Evolutionary conservation across 2,113 vertebrate species (phyloP).

Genomic region (Sciurus niger): DNA sequence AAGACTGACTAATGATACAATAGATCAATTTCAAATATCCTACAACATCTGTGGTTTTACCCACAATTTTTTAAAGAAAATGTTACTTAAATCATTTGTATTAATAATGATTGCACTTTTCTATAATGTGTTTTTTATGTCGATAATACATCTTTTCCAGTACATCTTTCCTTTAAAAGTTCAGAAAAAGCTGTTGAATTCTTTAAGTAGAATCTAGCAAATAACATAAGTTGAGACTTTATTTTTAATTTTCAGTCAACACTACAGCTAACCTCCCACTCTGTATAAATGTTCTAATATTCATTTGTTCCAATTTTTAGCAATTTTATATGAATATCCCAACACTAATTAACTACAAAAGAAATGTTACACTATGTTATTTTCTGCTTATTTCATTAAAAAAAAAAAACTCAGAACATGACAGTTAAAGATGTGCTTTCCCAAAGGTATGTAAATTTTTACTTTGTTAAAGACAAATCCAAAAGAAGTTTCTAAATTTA

Average conservation of each 20-base stretch:
- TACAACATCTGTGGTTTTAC: background rate
- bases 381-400: constrained; percentile 53
- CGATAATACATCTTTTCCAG: background rate
- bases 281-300: constrained; percentile 51
- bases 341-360: constrained; percentile 32
- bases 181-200: constrained; percentile 52
- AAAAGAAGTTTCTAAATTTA: background rate
- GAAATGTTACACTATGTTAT: background rate
- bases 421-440: background rate
- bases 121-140: constrained; percentile 13
- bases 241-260: constrained; percentile 55
- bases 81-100: background rate
- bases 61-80: background rate
- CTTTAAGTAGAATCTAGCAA: constrained; percentile 49
- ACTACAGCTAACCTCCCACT: constrained; percentile 24
- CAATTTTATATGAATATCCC: constrained; percentile 21
- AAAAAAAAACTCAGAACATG: background rate
- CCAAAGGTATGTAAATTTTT: background rate
- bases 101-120: background rate
- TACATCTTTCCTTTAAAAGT: constrained; percentile 12
- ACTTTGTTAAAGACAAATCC: background rate
- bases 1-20: background rate
- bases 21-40: constrained; percentile 39
- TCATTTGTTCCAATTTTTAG: constrained; percentile 39
- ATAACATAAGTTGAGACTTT: constrained; percentile 50